Conservation (phyloP, 35 echinoderm and acorn worm species). For the Holothuria glaberrima region DNA sequence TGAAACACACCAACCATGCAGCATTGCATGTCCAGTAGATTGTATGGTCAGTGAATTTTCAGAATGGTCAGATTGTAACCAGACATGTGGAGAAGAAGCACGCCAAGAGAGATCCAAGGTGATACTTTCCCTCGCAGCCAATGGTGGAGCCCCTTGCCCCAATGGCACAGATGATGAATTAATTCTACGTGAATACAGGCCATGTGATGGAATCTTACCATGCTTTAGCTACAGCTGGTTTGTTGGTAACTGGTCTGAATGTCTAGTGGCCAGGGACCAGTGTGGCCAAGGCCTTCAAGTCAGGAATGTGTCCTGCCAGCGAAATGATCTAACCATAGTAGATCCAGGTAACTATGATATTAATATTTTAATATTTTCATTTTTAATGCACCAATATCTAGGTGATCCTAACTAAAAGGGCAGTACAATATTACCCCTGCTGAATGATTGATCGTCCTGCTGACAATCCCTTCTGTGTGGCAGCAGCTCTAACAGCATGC, state of each 20-base stretch:
- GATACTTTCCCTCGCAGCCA: conserved; percentile 58
- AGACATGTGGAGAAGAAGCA: conserved; percentile 74
- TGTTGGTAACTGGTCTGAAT: conserved; percentile 65
- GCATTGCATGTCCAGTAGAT: conserved; percentile 82
- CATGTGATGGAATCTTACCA: conserved; percentile 60
- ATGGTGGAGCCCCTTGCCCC: conserved; percentile 75
- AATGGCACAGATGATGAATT: conserved; percentile 74
- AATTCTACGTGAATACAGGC: conserved; percentile 3
- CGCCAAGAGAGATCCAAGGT: conserved; percentile 60
- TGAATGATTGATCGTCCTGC: no score
- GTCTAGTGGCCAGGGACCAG: conserved; percentile 60
- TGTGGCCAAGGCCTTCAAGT: conserved; percentile 85
- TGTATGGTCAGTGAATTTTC: conserved; percentile 84
- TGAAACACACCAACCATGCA: conserved; percentile 45
- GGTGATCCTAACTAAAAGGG: no score
- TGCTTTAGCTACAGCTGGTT: conserved; percentile 92
- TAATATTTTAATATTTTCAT: no score
- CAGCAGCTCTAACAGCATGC: no score
- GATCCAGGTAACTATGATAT: conserved; percentile 79
- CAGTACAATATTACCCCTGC: no score
- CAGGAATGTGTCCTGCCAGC: conserved; percentile 79
- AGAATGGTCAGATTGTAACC: conserved; percentile 82
- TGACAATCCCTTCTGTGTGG: no score
- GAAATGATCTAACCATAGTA: conserved; percentile 69
- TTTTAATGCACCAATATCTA: no score